Evolutionary conservation across 2,113 vertebrate genomes (phyloP).

Genomic region (Daphoenositta chrysoptera): DNA sequence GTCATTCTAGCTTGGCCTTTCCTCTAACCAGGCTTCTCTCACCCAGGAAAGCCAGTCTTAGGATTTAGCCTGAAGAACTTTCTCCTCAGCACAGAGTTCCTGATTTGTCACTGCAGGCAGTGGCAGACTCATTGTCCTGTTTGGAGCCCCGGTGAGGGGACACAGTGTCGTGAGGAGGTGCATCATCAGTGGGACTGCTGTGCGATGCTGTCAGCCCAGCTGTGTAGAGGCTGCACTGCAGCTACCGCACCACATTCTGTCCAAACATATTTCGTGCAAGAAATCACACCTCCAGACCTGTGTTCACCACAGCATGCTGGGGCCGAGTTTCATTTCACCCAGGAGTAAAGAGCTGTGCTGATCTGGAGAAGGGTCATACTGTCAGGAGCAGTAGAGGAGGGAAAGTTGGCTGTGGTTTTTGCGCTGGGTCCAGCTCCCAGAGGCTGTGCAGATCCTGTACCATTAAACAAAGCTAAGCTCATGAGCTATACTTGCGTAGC

Average conservation of each 20-base stretch:
- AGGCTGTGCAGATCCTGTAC: background rate
- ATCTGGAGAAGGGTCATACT: background rate
- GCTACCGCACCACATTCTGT: background rate
- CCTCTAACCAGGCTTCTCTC: background rate
- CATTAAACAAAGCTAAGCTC: constrained; percentile 14
- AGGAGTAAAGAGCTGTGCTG: background rate
- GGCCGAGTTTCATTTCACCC: background rate
- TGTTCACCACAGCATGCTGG: background rate
- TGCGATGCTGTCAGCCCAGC: fast-evolving
- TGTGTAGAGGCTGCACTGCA: too few relatives aligned
- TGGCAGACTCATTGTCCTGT: background rate
- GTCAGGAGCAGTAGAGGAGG: background rate
- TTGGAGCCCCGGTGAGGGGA: background rate
- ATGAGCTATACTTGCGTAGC: constrained; percentile 13
- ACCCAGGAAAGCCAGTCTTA: background rate
- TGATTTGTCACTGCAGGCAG: background rate
- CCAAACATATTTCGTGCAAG: background rate
- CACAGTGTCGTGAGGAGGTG: background rate
- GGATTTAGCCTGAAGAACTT: background rate
- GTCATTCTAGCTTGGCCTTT: background rate
- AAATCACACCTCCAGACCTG: background rate
- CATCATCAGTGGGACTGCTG: background rate
- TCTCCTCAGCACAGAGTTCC: background rate
- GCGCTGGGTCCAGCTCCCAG: background rate
- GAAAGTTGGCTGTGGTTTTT: constrained; percentile 16